Conservation (phyloP, 2,113 vertebrate species). For the Prunella fulvescens region DNA sequence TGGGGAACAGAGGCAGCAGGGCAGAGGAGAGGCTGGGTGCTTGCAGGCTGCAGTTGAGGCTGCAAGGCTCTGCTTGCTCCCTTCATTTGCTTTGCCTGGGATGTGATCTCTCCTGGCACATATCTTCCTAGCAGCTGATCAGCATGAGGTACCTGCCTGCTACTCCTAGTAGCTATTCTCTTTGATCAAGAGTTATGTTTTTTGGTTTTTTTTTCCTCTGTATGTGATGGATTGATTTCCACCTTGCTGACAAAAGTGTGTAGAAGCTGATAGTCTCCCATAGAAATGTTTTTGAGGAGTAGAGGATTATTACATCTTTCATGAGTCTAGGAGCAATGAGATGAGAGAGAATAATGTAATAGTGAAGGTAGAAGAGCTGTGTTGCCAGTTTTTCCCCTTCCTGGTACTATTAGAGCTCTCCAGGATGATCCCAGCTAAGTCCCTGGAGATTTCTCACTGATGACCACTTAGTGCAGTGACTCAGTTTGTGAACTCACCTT, state of each 20-base stretch:
- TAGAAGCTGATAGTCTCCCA: background rate
- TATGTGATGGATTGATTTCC: fast-evolving
- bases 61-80: background rate
- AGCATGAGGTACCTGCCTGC: background rate
- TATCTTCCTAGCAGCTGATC: background rate
- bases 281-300: background rate
- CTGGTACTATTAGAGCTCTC: background rate
- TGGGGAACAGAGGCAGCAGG: fast-evolving
- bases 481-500: background rate
- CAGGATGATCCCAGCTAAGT: background rate
- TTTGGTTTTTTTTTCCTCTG: background rate
- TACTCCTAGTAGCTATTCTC: background rate
- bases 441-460: background rate
- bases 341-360: background rate
- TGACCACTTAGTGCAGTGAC: background rate
- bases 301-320: background rate
- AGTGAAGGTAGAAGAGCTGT: background rate
- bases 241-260: background rate
- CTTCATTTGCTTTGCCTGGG: background rate
- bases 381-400: background rate
- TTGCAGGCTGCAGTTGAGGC: background rate
- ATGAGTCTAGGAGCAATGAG: background rate
- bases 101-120: background rate
- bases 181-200: fast-evolving
- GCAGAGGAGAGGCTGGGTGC: too few species aligned